A percentile compares a stretch with the other conserved stretches of the same genome.
These are phyloP conservation scores for Clusia tigrina DNA, from an alignment of 2,888 invertebrate genomes.

Conservation along the genomic window DNA sequence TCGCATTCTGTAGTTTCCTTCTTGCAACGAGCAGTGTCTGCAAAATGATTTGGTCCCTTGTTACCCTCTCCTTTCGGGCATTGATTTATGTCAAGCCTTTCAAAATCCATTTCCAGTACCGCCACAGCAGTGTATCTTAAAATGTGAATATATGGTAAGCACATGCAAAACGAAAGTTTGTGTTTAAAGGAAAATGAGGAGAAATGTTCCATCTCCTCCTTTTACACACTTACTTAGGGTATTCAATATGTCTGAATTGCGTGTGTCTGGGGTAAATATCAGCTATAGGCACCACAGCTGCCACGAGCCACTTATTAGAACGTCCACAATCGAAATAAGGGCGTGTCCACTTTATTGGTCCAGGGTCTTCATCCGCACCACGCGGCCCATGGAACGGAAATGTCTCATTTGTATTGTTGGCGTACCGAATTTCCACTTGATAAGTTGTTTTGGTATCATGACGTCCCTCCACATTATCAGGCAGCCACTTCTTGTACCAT, in stretches of 20 bases:
- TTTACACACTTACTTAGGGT: constrained; percentile 78
- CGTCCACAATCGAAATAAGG: constrained; percentile 97
- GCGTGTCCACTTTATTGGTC: constrained; percentile 92
- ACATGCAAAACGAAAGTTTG: not conserved
- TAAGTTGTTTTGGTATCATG: constrained; percentile 94
- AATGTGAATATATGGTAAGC: not conserved
- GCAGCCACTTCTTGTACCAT: constrained; percentile 92
- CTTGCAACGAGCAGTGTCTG: constrained; percentile 90
- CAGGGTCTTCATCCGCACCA: constrained; percentile 88
- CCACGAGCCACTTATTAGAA: constrained; percentile 94
- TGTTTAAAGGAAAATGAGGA: not conserved
- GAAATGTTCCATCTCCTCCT: not conserved
- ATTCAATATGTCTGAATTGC: constrained; percentile 90
- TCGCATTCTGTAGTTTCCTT: constrained; percentile 94
- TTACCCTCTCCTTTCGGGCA: constrained; percentile 92
- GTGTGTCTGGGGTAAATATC: constrained; percentile 96
- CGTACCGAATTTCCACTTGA: constrained; percentile 91
- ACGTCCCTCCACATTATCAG: constrained; percentile 81
- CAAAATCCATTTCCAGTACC: constrained; percentile 95
- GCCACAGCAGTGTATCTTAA: constrained; percentile 86
- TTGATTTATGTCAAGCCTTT: constrained; percentile 96
- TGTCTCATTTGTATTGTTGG: constrained; percentile 95
- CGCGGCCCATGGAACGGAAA: constrained; percentile 94
- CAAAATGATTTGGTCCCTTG: constrained; percentile 85
- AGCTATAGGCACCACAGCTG: constrained; percentile 92